Conservation (phyloP, 2,113 vertebrate genomes). For the Patagioenas fasciata region DNA sequence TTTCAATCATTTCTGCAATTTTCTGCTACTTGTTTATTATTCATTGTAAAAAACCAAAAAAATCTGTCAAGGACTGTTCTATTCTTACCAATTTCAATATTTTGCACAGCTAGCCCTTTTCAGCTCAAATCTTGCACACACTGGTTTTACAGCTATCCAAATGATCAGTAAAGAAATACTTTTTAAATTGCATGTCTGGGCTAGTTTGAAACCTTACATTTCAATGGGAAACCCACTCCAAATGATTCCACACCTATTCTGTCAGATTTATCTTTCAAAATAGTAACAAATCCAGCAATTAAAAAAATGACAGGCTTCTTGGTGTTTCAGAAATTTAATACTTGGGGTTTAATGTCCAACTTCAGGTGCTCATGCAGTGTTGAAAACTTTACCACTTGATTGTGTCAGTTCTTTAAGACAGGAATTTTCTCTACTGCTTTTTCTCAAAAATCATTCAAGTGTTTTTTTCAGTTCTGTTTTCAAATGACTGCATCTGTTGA, state of each 20-base stretch:
- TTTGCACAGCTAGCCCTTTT: neutral
- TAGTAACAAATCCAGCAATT: neutral
- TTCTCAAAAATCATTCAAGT: neutral
- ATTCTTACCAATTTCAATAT: neutral
- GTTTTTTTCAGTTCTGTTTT: neutral
- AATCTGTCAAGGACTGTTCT: neutral
- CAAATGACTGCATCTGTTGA: neutral
- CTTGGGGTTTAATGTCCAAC: neutral
- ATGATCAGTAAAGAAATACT: neutral
- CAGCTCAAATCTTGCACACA: neutral
- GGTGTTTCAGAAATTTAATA: neutral
- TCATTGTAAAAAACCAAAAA: neutral
- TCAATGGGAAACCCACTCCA: neutral
- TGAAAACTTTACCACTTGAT: neutral
- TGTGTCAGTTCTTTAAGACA: neutral
- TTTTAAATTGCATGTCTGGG: neutral
- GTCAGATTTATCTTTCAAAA: neutral
- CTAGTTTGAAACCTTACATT: neutral
- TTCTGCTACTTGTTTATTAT: neutral
- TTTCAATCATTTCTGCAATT: neutral
- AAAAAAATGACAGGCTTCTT: neutral
- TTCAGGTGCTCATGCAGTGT: neutral
- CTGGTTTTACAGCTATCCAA: neutral
- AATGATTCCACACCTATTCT: neutral
- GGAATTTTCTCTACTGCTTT: neutral